Base-by-base conservation (phyloP, 2,888 invertebrate genomes). In the Micropterix aruncella region DNA sequence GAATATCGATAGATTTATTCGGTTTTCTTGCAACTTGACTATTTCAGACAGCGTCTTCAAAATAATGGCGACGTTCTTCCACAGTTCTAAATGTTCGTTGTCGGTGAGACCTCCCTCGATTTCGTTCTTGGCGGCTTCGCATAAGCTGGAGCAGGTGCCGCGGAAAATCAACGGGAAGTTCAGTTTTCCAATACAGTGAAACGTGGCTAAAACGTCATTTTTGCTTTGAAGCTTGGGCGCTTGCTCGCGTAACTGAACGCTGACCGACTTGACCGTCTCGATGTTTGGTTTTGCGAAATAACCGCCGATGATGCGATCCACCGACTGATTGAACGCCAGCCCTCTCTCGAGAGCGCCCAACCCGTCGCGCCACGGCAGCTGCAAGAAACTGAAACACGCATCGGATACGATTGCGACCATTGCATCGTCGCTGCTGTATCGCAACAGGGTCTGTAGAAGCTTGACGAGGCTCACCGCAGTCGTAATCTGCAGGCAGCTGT, bases 81-180 rank as follows among this genome's bases (percentile, higher is more conserved):
- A 88, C 14, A 81, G 54, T 44, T 63, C 61, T 38, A 88, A 60
- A 57, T 77, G 77, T 54, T 77, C 71, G 1, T 64, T 60, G 55
- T 80, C 77, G 1, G 78, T 75, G 48, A 71, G 56, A 19, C 70
- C 65, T 49, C 64, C 60, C 41, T 66, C 62, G 14, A 70, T 53
- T 48, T 73, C 68, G 51, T 51, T 62, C 57, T 70, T 74, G 1
- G 76, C 61, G 2, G 77, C 69, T 48, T 70, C 73, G 36, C 75
- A 67, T 7, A 85, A 56, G 7, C 77, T 73, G 48, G 69, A 69
- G 44, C 82, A 83, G 1, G 86, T 53, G 48, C 77, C 77, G 51
- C 78, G 74, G 53, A 77, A 83, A 2, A 87, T 60, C 51, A 84
- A 62, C 5, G 79, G 73, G 53, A 86, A 84, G 57, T 77, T 83